Conservation (phyloP, 92 coral and sea anemone species). For the Zoanthus sociatus region DNA sequence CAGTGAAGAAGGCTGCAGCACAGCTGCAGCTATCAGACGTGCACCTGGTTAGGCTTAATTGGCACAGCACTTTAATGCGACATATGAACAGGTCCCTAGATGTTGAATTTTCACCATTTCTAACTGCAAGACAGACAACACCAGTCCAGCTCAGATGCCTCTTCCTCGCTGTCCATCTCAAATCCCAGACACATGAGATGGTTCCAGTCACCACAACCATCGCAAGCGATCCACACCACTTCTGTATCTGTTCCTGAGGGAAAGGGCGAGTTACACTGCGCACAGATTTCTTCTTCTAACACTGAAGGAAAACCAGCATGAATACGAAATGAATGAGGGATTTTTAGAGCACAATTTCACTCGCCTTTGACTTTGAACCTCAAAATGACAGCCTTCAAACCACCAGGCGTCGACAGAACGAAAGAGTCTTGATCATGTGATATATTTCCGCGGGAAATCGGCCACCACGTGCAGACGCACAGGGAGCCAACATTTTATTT, state of each 20-base stretch:
- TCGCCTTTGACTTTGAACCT: no score
- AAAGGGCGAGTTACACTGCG: constrained; percentile 34
- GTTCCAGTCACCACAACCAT: constrained; percentile 33
- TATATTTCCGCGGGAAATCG: no score
- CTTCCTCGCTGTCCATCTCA: constrained; percentile 35
- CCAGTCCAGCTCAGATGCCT: constrained; percentile 33
- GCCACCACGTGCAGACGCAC: no score
- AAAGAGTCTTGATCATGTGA: no score
- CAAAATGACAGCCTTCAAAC: no score
- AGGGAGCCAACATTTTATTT: no score
- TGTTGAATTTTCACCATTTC: constrained; percentile 22
- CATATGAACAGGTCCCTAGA: constrained; percentile 32
- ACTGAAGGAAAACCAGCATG: no score
- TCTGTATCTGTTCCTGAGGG: constrained; percentile 33
- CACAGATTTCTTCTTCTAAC: constrained; percentile 35
- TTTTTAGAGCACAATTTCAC: no score
- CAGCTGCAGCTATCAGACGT: constrained; percentile 24
- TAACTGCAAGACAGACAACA: constrained; percentile 30
- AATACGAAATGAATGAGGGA: no score
- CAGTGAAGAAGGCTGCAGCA: no score
- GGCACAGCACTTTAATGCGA: constrained; percentile 34
- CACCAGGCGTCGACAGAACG: no score
- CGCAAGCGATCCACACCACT: constrained; percentile 33
- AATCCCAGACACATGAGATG: constrained; percentile 35
- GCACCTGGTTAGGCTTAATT: constrained; percentile 32